These are phyloP conservation scores for Halichoeres trimaculatus DNA, from an alignment of 2,113 vertebrate species.

Conservation along the genomic window DNA sequence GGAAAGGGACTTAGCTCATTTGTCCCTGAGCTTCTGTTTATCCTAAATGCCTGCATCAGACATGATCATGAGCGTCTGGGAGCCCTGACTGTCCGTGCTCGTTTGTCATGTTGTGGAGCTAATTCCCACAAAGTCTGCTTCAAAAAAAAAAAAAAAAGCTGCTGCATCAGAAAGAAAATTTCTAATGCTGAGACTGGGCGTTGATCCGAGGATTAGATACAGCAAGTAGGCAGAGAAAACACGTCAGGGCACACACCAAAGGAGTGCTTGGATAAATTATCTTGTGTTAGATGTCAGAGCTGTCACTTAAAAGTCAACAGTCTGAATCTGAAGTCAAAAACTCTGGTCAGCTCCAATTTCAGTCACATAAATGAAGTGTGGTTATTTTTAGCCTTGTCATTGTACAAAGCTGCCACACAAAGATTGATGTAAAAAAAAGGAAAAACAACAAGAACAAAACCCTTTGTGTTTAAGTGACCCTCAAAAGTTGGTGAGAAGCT, in stretches of 20 bases:
- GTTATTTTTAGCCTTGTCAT: no score
- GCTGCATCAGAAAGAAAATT: background rate
- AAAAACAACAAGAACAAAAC: no score
- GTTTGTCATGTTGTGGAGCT: constrained; percentile 62
- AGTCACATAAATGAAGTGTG: background rate
- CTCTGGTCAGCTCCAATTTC: background rate
- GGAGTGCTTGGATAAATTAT: constrained; percentile 23
- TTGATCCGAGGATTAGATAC: constrained; percentile 57
- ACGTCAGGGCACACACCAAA: constrained; percentile 11
- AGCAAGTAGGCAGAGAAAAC: constrained; percentile 13
- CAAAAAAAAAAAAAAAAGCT: background rate
- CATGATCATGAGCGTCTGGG: constrained; percentile 66
- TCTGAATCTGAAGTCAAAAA: background rate
- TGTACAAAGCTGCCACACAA: no score
- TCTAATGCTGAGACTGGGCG: constrained; percentile 25
- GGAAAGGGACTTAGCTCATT: constrained; percentile 70
- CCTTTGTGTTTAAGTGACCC: no score
- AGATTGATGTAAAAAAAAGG: no score
- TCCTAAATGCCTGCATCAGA: constrained; percentile 75
- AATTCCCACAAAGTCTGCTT: constrained; percentile 61
- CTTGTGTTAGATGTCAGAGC: background rate
- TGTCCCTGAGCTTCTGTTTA: constrained; percentile 74
- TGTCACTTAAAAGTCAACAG: background rate
- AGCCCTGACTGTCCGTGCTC: constrained; percentile 54
- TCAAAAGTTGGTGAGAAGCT: no score